A percentile compares a stretch with the other conserved stretches of the same genome.
phyloP scores from a whole-genome alignment of 1,140 invertebrate species.

The Schlechtendalia chinensis region DNA sequence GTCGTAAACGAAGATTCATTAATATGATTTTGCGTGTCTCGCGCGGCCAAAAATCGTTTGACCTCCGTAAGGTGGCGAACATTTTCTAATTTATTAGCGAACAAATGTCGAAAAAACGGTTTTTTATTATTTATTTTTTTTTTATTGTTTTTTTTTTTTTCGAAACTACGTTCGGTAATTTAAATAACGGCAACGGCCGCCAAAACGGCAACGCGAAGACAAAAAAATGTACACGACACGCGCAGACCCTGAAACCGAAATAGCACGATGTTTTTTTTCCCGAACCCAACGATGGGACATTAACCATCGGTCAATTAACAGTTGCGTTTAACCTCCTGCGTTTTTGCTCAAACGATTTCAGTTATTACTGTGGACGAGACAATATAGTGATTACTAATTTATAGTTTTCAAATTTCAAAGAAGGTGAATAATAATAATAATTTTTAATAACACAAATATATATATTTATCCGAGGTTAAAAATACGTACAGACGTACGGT shows the following conservation, averaged over 20 bases:
- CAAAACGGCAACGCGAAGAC: conserved; percentile 2
- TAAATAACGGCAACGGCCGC: neutral
- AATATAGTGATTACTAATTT: conserved; percentile 14
- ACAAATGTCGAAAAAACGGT: conserved; percentile 11
- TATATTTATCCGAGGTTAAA: conserved; percentile 2
- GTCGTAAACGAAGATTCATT: neutral
- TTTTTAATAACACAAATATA: conserved; percentile 21
- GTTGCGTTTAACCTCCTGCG: neutral
- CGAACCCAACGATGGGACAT: neutral
- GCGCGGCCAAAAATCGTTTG: neutral
- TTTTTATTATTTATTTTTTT: no score
- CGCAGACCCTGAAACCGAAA: conserved; percentile 34
- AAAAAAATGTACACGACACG: neutral
- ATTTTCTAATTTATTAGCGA: conserved; percentile 14
- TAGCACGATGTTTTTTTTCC: neutral
- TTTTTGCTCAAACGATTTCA: neutral
- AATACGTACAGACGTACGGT: neutral
- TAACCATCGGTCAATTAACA: neutral
- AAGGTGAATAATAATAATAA: conserved; percentile 23
- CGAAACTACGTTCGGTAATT: no score
- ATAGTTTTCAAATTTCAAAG: neutral
- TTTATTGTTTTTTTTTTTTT: neutral
- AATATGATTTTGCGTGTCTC: neutral
- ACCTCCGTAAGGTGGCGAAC: neutral
- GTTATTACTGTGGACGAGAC: neutral